A percentile compares a stretch with the other conserved stretches of the same genome.
Conservation (phyloP, 2,797 vertebrate species). For the Zalophus californianus region DNA sequence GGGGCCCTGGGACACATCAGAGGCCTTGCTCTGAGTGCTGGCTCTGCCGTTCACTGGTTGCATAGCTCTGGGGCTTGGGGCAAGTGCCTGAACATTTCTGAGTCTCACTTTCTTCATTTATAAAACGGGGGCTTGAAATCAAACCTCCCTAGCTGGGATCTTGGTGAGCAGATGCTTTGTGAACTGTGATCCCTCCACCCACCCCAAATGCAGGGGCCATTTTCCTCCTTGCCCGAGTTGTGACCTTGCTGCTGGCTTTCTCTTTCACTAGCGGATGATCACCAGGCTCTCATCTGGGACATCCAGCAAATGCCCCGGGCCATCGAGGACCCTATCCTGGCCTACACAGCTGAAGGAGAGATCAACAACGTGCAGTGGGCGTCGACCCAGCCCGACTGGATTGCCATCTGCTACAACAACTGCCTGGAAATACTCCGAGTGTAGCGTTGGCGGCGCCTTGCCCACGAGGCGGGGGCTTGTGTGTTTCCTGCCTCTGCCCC, state of each 20-base stretch:
- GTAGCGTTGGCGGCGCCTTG: slow-evolving; percentile 85
- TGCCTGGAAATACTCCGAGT: slow-evolving; percentile 99
- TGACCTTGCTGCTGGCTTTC: slow-evolving; percentile 47
- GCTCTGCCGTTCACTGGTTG: neutral
- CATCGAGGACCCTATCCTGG: slow-evolving; percentile 99
- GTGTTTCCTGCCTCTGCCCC: slow-evolving; percentile 80
- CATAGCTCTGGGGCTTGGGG: neutral
- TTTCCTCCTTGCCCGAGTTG: neutral
- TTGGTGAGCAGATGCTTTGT: slow-evolving; percentile 23
- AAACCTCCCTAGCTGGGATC: neutral
- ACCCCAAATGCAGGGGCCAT: neutral
- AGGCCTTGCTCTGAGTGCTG: neutral
- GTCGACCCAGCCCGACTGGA: slow-evolving; percentile 99
- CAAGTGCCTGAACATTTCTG: neutral
- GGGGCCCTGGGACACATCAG: neutral
- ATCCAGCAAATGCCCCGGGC: slow-evolving; percentile 99
- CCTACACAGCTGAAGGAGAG: slow-evolving; percentile 98
- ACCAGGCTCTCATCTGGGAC: slow-evolving; percentile 99
- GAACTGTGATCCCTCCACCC: neutral
- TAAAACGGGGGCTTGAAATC: slow-evolving; percentile 6
- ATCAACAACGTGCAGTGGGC: slow-evolving; percentile 99
- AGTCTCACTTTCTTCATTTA: neutral
- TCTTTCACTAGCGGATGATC: slow-evolving; percentile 93
- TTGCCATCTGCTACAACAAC: slow-evolving; percentile 99
- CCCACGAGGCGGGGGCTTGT: slow-evolving; percentile 78